Evolutionary conservation across 30 jellyfish, hydroid and myxozoan species (phyloP).

Genomic region (Aurelia aurita): DNA sequence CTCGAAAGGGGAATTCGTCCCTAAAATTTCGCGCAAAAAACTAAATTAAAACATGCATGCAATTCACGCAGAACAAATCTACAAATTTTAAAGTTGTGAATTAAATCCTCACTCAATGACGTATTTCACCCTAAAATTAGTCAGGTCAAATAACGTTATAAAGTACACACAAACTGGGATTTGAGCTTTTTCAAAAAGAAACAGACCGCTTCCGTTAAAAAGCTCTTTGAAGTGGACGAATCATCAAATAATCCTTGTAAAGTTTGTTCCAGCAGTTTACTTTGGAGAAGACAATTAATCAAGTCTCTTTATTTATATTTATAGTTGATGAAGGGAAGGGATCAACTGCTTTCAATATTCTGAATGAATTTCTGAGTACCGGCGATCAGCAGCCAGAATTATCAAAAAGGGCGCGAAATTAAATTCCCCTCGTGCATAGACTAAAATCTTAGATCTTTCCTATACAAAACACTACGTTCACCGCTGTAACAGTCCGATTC

Average conservation of each 20-base stretch:
- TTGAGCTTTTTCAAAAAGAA: neutral
- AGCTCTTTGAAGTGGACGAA: neutral
- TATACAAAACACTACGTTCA: conserved; percentile 5
- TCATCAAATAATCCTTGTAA: neutral
- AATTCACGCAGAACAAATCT: neutral
- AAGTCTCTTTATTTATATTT: no score
- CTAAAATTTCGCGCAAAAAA: conserved; percentile 5
- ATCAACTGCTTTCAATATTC: no score
- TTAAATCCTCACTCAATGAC: no score
- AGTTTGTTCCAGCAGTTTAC: no score
- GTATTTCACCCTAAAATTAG: no score
- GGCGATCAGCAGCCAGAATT: no score
- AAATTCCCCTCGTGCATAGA: neutral
- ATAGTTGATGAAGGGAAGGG: no score
- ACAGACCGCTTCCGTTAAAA: conserved; percentile 2
- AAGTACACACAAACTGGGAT: neutral
- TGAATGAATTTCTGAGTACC: no score
- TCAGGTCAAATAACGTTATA: no score
- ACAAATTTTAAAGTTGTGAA: no score
- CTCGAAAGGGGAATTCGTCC: conserved; percentile 1
- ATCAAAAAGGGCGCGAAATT: conserved; percentile 51
- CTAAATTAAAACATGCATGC: neutral
- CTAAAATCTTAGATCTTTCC: conserved; percentile 6
- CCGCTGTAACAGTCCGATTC: conserved; percentile 58
- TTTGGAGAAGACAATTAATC: no score